phyloP scores from a whole-genome alignment of 2,888 invertebrate genomes.

The Aradus depressus region DNA sequence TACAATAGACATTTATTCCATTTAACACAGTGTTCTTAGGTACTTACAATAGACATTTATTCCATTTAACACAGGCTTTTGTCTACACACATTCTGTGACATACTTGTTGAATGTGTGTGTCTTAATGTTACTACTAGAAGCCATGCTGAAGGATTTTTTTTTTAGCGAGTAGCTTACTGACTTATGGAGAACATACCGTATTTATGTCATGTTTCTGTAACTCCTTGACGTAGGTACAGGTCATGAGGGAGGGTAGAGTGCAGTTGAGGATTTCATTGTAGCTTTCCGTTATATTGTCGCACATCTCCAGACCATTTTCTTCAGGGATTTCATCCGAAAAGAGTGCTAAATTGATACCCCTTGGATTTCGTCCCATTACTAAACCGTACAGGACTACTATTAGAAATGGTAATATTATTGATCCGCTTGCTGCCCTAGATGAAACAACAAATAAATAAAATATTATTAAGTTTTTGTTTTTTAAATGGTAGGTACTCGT shows the following conservation, averaged over 20 bases:
- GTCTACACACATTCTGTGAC: no score
- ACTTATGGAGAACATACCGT: background rate
- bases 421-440: slow-evolving; percentile 5
- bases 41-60: no score
- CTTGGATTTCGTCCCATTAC: slow-evolving; percentile 6
- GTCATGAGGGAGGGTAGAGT: slow-evolving; percentile 1
- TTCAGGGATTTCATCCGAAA: slow-evolving; percentile 4
- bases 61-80: no score
- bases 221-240: slow-evolving; percentile 2
- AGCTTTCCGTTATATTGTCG: background rate
- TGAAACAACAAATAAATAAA: background rate
- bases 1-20: no score
- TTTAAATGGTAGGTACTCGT: background rate
- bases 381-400: slow-evolving; percentile 2
- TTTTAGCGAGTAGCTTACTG: no score
- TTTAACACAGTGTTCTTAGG: no score
- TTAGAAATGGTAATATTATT: background rate
- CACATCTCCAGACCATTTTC: background rate
- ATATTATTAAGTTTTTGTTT: no score
- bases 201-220: slow-evolving; percentile 5
- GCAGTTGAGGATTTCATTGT: slow-evolving; percentile 4
- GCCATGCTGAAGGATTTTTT: no score
- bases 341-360: background rate
- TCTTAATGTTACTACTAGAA: no score
- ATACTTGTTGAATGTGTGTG: no score